These are phyloP conservation scores for Spodoptera picta DNA, from an alignment of 2,888 invertebrate genomes.

Conservation along the genomic window DNA sequence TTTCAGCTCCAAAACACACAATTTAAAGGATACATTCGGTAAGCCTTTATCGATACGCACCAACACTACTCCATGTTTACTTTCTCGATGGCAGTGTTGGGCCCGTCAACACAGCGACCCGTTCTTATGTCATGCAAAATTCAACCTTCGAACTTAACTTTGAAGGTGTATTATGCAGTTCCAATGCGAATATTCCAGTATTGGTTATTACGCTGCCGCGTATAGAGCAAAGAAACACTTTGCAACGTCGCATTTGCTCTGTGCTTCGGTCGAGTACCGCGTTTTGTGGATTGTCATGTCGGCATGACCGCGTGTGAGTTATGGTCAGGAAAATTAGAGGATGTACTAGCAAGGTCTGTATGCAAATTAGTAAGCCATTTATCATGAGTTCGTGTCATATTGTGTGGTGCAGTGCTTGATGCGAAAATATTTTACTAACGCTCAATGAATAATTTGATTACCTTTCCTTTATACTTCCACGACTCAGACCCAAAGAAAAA, in stretches of 20 bases:
- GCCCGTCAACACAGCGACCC: conserved; percentile 58
- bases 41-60: conserved; percentile 59
- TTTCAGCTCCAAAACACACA: conserved; percentile 49
- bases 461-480: neutral
- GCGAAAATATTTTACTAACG: neutral
- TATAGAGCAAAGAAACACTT: conserved; percentile 63
- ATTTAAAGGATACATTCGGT: conserved; percentile 59
- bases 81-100: conserved; percentile 59
- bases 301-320: conserved; percentile 50
- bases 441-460: neutral
- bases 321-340: conserved; percentile 50
- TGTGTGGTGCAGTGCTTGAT: neutral
- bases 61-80: conserved; percentile 59
- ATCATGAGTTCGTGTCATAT: conserved; percentile 14
- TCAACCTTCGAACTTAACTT: neutral
- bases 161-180: conserved; percentile 42
- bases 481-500: too few relatives aligned
- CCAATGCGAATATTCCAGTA: conserved; percentile 38
- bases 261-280: conserved; percentile 40
- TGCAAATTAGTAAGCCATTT: conserved; percentile 30
- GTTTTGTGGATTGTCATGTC: conserved; percentile 54
- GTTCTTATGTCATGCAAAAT: conserved; percentile 42
- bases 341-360: conserved; percentile 22
- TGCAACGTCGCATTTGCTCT: conserved; percentile 60
- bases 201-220: conserved; percentile 56